Evolutionary conservation across 2,888 invertebrate genomes (phyloP).

Genomic region (Leucophenga montana): DNA sequence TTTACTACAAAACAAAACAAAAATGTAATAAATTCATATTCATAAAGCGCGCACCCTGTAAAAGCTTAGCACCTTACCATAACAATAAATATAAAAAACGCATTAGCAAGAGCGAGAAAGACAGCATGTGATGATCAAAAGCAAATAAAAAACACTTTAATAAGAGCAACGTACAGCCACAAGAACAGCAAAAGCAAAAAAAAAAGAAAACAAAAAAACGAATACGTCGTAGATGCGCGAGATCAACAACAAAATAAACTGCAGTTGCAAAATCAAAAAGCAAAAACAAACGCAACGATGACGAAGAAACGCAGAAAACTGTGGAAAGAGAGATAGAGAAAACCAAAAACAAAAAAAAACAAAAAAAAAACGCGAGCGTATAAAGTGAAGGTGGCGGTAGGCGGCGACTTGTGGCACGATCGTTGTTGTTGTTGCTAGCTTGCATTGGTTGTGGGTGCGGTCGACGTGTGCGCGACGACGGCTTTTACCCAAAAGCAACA

Average conservation of each 20-base stretch:
- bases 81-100: too few species aligned
- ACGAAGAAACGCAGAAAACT: neutral
- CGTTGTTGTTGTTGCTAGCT: conserved; percentile 36
- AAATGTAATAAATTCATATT: too few species aligned
- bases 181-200: conserved; percentile 4
- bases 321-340: conserved; percentile 22
- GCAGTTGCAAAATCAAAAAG: conserved; percentile 52
- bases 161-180: conserved; percentile 51
- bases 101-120: too few species aligned
- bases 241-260: conserved; percentile 51
- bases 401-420: neutral
- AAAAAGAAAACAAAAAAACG: conserved; percentile 47
- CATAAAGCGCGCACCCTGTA: neutral
- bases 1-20: too few species aligned
- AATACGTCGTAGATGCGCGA: conserved; percentile 41
- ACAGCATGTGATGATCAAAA: neutral
- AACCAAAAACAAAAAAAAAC: conserved; percentile 39
- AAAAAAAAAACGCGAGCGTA: conserved; percentile 12
- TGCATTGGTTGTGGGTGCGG: conserved; percentile 56
- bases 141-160: conserved; percentile 37
- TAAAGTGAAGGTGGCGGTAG: conserved; percentile 21
- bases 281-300: conserved; percentile 28
- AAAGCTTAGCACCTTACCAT: conserved; percentile 18
- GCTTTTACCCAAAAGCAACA: neutral
- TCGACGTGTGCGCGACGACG: conserved; percentile 27